Conservation (phyloP, 1,140 invertebrate species). For the Patella vulgata region DNA sequence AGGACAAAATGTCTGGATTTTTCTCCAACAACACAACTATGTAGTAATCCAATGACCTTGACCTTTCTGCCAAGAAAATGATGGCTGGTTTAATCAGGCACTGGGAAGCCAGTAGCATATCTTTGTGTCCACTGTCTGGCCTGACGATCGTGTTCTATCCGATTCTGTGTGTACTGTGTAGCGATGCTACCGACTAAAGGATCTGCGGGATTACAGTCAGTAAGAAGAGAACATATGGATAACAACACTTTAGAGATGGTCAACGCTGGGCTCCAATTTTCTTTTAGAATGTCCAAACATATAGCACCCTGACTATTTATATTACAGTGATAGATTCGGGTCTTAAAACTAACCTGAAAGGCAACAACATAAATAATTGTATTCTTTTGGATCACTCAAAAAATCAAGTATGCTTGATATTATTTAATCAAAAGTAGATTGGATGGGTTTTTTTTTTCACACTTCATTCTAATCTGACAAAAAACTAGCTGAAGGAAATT, state of each 20-base stretch:
- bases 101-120: constrained; percentile 83
- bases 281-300: constrained; percentile 67
- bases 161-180: constrained; percentile 96
- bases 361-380: background rate
- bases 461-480: no score
- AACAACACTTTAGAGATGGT: constrained; percentile 70
- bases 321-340: constrained; percentile 67
- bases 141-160: constrained; percentile 97
- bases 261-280: constrained; percentile 67
- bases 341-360: constrained; percentile 89
- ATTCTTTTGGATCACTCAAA: no score
- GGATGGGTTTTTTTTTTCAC: background rate
- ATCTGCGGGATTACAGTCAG: constrained; percentile 79
- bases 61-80: no score
- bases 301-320: constrained; percentile 67
- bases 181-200: constrained; percentile 98
- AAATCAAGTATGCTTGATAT: no score
- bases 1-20: no score
- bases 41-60: no score
- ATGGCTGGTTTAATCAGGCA: no score
- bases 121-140: constrained; percentile 98
- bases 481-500: no score
- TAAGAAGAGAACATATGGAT: constrained; percentile 86
- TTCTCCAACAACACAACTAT: no score
- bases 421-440: background rate